phyloP scores from a whole-genome alignment of 2,113 vertebrate species.

The Leptobrachium leishanense region DNA sequence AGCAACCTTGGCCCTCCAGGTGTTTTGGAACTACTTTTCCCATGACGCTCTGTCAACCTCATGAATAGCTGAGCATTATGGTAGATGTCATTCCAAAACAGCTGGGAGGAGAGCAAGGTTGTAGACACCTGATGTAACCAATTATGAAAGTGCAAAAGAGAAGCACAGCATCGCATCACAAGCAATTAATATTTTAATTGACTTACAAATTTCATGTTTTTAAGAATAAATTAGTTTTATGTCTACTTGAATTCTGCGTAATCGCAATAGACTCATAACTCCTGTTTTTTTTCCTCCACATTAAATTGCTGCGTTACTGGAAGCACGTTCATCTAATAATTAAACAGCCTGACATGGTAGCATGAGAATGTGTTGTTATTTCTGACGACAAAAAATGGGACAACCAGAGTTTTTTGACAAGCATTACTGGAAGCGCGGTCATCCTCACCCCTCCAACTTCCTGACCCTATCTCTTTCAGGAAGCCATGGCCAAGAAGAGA shows the following conservation, averaged over 20 bases:
- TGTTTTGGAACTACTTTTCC: no score
- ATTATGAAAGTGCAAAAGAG: no score
- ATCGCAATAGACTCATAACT: neutral
- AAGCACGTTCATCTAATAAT: neutral
- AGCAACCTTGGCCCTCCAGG: no score
- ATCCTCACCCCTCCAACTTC: slow-evolving; percentile 15
- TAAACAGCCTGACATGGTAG: neutral
- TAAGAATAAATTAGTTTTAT: no score
- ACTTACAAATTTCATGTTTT: no score
- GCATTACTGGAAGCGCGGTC: slow-evolving; percentile 34
- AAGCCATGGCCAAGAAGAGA: slow-evolving; percentile 23
- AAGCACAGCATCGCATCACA: no score
- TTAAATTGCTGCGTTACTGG: neutral
- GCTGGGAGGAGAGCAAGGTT: no score
- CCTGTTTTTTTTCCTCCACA: neutral
- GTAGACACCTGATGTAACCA: no score
- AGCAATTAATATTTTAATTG: no score
- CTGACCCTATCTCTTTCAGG: slow-evolving; percentile 42
- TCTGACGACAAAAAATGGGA: slow-evolving; percentile 23
- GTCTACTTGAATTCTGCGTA: neutral
- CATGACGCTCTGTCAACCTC: no score
- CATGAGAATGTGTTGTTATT: neutral
- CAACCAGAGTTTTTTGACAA: slow-evolving; percentile 1
- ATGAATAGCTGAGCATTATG: no score
- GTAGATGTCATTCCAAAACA: no score